Conservation (phyloP, 2,797 vertebrate species). For the Lacerta bilineata region DNA sequence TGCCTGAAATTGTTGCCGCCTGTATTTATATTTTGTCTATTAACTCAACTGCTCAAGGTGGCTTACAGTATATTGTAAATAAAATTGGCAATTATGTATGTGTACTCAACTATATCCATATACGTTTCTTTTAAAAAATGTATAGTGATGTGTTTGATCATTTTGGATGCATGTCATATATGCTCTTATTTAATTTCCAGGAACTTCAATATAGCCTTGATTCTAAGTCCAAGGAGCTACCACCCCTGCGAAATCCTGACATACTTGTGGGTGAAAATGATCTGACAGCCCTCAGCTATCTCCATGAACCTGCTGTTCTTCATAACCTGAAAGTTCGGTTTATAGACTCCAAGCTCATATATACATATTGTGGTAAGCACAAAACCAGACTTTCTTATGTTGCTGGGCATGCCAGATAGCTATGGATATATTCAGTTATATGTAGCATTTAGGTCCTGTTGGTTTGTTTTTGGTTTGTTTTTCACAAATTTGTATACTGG, state of each 20-base stretch:
- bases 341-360: constrained; percentile 97
- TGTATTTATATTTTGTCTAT: neutral
- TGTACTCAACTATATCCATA: too few species aligned
- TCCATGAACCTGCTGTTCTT: constrained; percentile 96
- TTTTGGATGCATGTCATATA: neutral
- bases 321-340: constrained; percentile 99
- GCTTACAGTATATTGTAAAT: neutral
- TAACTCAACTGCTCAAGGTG: too few species aligned
- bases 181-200: constrained; percentile 74
- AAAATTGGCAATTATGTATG: neutral
- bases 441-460: neutral
- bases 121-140: too few species aligned
- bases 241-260: constrained; percentile 95
- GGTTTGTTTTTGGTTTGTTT: neutral
- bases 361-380: constrained; percentile 96
- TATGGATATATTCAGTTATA: neutral
- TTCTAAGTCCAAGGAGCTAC: constrained; percentile 92
- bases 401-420: neutral
- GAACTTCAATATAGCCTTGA: constrained; percentile 90
- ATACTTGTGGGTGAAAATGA: constrained; percentile 99
- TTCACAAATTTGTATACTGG: neutral
- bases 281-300: constrained; percentile 97
- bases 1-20: too few species aligned
- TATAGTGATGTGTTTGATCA: neutral
- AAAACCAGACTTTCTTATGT: neutral